Base-by-base conservation (phyloP, 1,140 invertebrate species). In the Muscidifurax raptorellus region DNA sequence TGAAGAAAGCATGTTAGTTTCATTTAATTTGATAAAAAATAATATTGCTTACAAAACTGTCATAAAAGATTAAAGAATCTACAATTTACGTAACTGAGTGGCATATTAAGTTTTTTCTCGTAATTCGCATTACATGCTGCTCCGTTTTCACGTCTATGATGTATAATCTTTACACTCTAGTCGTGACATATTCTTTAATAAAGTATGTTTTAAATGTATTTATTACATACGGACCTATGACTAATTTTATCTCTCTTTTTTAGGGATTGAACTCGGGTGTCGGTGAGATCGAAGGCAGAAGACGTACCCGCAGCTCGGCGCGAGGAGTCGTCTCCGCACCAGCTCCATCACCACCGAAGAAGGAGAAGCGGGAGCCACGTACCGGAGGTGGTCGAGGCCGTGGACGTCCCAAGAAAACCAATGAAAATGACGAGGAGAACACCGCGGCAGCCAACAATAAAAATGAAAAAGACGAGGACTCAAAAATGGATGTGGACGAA, bases 221-320 rank as follows among this genome's bases (percentile, higher is more conserved):
- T 12, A 52, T 52, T 18, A 13, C 47, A 52, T 22, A 22, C 52
- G n/a, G 18, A 22, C 6, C 6, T 59, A n/a, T 6, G 22, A 59
- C 40, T 78, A 25, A 84, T 79, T 66, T 47, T 76, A 1, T 0
- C 9, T 2, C n/a, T 5, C 27, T 83, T 86, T 89, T 88, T 6
- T 64, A 93, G 93, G 91, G 90, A 77, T 86, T 93, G 85, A 92
- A 91, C 81, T 88, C 91, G 78, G 85, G 91, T 28, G 91, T 89
- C 30, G n/a, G n/a, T n/a, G 92, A 93, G 52, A 87, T 93, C 1
- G 93, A 94, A 86, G 93, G 93, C 5, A 90, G 93, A 82, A 91
- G 93, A 82, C 93, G 93, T 82, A 94, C 93, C 7, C 92, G 93
- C 32, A 94, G 93, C 85, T 93, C 93, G 59, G 92, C 92, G 36